Conservation (phyloP, 2,888 invertebrate species). For the Drosophila anomalata region DNA sequence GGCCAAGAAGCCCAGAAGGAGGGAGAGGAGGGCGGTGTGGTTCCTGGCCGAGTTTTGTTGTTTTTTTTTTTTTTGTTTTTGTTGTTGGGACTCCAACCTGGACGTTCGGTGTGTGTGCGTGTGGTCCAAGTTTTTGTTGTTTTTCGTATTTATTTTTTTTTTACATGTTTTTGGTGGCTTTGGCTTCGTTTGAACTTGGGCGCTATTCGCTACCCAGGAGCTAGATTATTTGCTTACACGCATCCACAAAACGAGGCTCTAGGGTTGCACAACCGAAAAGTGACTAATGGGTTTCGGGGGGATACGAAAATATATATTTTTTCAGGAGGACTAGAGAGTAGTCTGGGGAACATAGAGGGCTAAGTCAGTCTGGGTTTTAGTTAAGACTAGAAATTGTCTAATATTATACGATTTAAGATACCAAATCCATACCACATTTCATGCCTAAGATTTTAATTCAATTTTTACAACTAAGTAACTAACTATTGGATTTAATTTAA, state of each 20-base stretch:
- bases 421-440: too few relatives aligned
- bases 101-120: conserved; percentile 34
- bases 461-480: too few relatives aligned
- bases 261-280: conserved; percentile 22
- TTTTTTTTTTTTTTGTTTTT: conserved; percentile 22
- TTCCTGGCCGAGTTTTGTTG: conserved; percentile 34
- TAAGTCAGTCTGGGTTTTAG: too few relatives aligned
- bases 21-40: not conserved
- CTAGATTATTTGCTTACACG: conserved; percentile 77
- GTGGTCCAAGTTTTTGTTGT: conserved; percentile 57
- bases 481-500: too few relatives aligned
- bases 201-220: conserved; percentile 28
- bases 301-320: not conserved
- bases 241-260: conserved; percentile 47
- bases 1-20: conserved; percentile 19
- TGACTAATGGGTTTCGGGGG: not conserved
- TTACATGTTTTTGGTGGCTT: conserved; percentile 67
- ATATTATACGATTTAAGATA: too few relatives aligned
- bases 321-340: not conserved
- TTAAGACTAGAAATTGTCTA: too few relatives aligned
- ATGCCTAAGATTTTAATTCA: too few relatives aligned
- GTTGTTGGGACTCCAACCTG: conserved; percentile 14
- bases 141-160: conserved; percentile 11
- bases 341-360: not conserved
- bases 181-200: conserved; percentile 72